Conservation (phyloP, 2,797 vertebrate genomes). For the Poecile montanus region DNA sequence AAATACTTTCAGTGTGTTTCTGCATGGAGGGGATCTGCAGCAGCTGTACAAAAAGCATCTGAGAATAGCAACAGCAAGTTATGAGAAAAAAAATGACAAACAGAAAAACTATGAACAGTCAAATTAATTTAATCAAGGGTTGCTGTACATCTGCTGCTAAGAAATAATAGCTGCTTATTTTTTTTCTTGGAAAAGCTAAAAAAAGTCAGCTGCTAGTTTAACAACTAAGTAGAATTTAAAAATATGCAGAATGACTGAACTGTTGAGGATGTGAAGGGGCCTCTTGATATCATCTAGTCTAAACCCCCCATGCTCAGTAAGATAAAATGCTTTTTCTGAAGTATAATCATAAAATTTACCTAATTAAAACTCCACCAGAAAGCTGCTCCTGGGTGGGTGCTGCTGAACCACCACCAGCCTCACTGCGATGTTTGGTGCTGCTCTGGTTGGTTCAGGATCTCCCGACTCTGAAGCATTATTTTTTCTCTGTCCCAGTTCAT, state of each 20-base stretch:
- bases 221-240: background rate
- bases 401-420: background rate
- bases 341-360: background rate
- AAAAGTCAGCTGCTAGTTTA: background rate
- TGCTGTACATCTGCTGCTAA: background rate
- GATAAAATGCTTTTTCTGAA: background rate
- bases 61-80: background rate
- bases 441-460: rapidly evolving
- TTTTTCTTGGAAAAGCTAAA: background rate
- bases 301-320: background rate
- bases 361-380: background rate
- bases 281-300: background rate
- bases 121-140: slow-evolving; percentile 17
- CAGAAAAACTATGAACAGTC: background rate
- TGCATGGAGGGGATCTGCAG: background rate
- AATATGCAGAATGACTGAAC: background rate
- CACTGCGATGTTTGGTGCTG: background rate
- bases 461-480: background rate
- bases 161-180: slow-evolving; percentile 21
- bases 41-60: background rate
- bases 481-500: background rate
- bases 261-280: background rate
- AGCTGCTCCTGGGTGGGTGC: background rate
- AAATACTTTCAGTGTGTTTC: background rate
- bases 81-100: background rate